Percentiles rank a stretch among this genome's conserved stretches.
These are phyloP conservation scores for Mizuhopecten yessoensis DNA, from an alignment of 1,140 invertebrate genomes.

Conservation along the genomic window DNA sequence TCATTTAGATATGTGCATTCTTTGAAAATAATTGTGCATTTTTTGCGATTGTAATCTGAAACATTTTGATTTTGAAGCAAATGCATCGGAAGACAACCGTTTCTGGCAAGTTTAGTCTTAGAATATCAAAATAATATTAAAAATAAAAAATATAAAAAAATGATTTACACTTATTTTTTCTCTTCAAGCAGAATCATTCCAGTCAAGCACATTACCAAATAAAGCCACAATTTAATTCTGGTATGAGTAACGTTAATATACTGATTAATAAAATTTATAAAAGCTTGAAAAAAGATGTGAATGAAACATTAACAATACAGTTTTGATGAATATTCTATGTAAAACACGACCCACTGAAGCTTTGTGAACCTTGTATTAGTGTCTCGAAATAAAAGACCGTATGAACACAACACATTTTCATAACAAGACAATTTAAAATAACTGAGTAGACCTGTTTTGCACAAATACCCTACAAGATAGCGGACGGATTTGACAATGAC, in stretches of 20 bases:
- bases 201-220: too few species aligned
- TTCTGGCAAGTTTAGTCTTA: not conserved
- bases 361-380: not conserved
- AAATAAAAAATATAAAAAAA: not conserved
- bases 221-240: too few species aligned
- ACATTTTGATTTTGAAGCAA: slow-evolving; percentile 2
- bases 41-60: not conserved
- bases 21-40: not conserved
- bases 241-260: too few species aligned
- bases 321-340: not conserved
- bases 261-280: not conserved
- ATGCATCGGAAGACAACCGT: not conserved
- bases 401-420: not conserved
- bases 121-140: not conserved
- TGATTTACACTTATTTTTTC: not conserved
- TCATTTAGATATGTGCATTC: not conserved
- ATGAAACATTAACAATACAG: too few species aligned
- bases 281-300: too few species aligned
- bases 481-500: slow-evolving; percentile 16
- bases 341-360: not conserved
- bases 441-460: slow-evolving; percentile 33
- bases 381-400: not conserved
- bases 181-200: not conserved
- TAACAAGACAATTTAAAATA: not conserved
- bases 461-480: not conserved